Evolutionary conservation across 2,113 vertebrate species (phyloP), one percentile per base, ranked within the genome.

Genomic region (Nothocercus nigrocapillus): DNA sequence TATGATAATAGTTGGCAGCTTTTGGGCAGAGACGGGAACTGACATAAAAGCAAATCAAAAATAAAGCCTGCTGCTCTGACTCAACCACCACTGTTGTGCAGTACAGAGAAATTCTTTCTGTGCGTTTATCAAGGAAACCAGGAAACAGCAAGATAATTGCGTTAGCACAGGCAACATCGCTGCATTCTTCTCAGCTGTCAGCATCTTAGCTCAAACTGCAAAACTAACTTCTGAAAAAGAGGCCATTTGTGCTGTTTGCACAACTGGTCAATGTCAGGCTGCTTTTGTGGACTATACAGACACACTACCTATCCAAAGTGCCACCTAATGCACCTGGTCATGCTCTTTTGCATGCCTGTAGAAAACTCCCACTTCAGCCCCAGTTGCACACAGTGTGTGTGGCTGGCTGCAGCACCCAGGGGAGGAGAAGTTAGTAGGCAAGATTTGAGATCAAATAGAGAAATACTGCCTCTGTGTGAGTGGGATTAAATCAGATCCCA

Each of bases 1-100:
- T 80, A 79, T 34, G 56, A 89, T 82, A 72, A 54, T 49, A 2
- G 24, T 75, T 92, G 91, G 38, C 88, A 94, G 58, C 11, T 42
- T 90, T 95, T 92, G 66, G 51, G 28, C n/a, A 59, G 61, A 34
- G 62, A 47, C 45, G 10, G 36, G 47, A 84, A 78, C 53, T 20
- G 21, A 63, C n/a, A 90, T 82, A 66, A 95, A 92, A 95, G 40
- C n/a, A 93, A 94, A 87, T 13, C 77, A 42, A 34, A 93, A 74
- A 42, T 78, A 72, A 74, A 78, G 78, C 24, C 40, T 82, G 56
- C 79, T 95, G 64, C 49, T 66, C 38, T 94, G 8, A 77, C 63
- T 96, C 92, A 84, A 79, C 66, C 1, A 2, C 1, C 18, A 42
- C 67, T 84, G 49, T 83, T 91, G 63, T 1, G n/a, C 8, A 62